phyloP scores from a whole-genome alignment of 1,140 invertebrate genomes.

The Drosophila lini region DNA sequence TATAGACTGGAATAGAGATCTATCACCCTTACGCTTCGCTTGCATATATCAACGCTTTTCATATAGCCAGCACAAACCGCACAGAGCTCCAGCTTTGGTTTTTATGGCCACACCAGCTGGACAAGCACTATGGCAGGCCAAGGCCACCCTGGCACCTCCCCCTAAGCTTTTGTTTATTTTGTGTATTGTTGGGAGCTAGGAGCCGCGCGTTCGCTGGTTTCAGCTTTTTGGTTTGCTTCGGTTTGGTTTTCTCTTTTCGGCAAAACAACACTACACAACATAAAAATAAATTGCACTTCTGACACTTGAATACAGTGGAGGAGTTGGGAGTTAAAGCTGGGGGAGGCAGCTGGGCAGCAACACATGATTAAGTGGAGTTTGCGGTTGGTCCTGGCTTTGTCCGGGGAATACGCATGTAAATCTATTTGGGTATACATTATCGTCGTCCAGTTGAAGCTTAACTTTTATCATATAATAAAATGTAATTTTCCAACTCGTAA shows the following conservation, averaged over 20 bases:
- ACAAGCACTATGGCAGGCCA: conserved; percentile 37
- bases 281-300: conserved; percentile 83
- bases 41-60: conserved; percentile 74
- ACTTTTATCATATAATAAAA: conserved; percentile 84
- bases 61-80: conserved; percentile 52
- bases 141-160: background rate
- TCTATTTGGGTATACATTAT: conserved; percentile 82
- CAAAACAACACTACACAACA: conserved; percentile 73
- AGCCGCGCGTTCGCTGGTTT: conserved; percentile 33
- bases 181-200: conserved; percentile 62
- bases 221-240: conserved; percentile 22
- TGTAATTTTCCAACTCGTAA: conserved; percentile 83
- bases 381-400: conserved; percentile 68
- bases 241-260: conserved; percentile 49
- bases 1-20: conserved; percentile 25
- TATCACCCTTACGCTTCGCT: conserved; percentile 5
- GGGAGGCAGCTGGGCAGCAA: conserved; percentile 38
- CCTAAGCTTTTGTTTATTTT: conserved; percentile 69
- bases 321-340: conserved; percentile 25
- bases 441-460: conserved; percentile 82
- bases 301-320: conserved; percentile 79
- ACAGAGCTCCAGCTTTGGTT: conserved; percentile 68
- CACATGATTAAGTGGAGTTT: conserved; percentile 82
- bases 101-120: conserved; percentile 76
- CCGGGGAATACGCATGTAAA: conserved; percentile 79